Evolutionary conservation across 2,797 vertebrate species (phyloP), one percentile per base, ranked within the genome.

Genomic region (Hybognathus amarus): DNA sequence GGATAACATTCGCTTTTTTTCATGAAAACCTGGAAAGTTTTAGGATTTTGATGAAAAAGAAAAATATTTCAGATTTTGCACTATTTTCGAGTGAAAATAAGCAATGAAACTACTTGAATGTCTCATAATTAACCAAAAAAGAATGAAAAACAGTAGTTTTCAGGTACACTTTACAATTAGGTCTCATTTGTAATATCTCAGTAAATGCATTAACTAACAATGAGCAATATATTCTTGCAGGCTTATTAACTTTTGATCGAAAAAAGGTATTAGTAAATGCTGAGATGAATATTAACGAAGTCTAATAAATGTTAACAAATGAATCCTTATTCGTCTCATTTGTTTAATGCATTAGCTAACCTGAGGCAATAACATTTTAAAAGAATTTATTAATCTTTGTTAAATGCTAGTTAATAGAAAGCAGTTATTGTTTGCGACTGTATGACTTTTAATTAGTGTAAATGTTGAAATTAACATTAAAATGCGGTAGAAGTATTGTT

Each of bases 131-230:
- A 15, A 75, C 33, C n/a, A 75, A 1, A 75, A 75, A 75, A n/a
- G 0, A 38, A 75, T 38, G 12, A 54, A n/a, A 74, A 74, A 52
- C 2, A 47, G 47, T 24, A 6, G 50, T 50, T 47, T 50, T 56
- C 27, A 36, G n/a, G 33, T 2, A 61, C 33, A 76, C 74, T 40
- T 61, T 40, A 24, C 7, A 24, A 40, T 40, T 17, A 5, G 73
- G 7, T 76, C 33, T 56, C 52, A 40, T 40, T 56, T 4, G 33
- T 36, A 12, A 54, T n/a, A n/a, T n/a, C 20, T 20, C 50, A 10
- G 52, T 56, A n/a, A 56, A n/a, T 36, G 20, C 71, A n/a, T 75
- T 75, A 75, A n/a, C 47, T 54, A 74, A 12, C 70, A 52, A 54
- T 13, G 3, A 74, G 18, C 18, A 54, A 54, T 36, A 30, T 50